Conservation (phyloP, 2,797 vertebrate species). For the Onychomys arenicola region DNA sequence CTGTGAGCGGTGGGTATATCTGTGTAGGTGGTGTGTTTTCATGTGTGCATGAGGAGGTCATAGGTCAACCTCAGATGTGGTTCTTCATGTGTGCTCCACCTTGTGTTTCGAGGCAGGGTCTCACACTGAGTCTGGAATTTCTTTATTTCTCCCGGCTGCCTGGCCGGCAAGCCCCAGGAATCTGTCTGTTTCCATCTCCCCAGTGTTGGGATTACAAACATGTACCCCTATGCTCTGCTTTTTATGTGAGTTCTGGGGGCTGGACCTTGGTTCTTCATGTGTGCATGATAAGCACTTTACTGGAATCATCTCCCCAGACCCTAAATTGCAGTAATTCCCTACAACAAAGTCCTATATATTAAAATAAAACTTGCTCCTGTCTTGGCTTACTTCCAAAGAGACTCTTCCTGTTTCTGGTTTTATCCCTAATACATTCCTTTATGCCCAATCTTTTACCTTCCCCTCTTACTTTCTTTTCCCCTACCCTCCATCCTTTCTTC, state of each 20-base stretch:
- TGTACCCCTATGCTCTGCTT: neutral
- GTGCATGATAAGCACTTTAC: neutral
- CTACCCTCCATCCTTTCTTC: neutral
- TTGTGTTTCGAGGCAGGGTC: neutral
- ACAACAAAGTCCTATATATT: neutral
- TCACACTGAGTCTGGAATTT: neutral
- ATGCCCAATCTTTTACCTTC: rapidly evolving
- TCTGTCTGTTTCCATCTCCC: neutral
- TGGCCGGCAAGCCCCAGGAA: neutral
- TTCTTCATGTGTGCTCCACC: no score
- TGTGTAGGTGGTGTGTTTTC: neutral
- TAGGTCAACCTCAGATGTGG: neutral
- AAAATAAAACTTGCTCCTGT: neutral
- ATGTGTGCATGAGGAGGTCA: neutral
- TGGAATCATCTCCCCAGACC: neutral
- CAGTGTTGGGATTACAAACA: neutral
- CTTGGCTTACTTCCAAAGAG: neutral
- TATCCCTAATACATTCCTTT: no score
- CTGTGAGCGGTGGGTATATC: neutral
- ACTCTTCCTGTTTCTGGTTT: neutral
- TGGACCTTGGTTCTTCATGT: neutral
- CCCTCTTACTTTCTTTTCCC: no score
- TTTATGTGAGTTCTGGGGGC: neutral
- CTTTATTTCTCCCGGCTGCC: neutral
- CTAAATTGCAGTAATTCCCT: neutral